Base-by-base conservation (phyloP, 1,140 invertebrate genomes). In the Drosophila asahinai region DNA sequence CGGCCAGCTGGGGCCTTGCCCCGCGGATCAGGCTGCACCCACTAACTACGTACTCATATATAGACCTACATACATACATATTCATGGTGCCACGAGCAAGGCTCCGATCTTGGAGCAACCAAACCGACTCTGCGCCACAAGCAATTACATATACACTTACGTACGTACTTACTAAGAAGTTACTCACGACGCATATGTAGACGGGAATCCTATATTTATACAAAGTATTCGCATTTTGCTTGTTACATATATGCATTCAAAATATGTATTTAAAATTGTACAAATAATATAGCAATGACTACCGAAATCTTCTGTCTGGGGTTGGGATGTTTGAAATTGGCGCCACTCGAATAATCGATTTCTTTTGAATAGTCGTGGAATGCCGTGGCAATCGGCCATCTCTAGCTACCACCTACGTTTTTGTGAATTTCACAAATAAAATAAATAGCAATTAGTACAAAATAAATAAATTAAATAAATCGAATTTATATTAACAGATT, bases 201-300 rank as follows among this genome's bases (percentile, higher is more conserved):
- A 70, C 48, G 66, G 65, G 68, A 81, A 89, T 89, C 84, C 84
- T 87, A 87, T 87, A 87, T 87, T 87, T 89, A 89, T 87, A 87
- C 67, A 87, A 87, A 61, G 63, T 87, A 89, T 89, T 81, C 86
- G 86, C 78, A 90, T 81, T 90, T 82, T 86, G 86, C 86, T 90
- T 90, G 86, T 90, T 90, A 90, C 89, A 80, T 55, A 90, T 89
- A 80, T 65, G 68, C 82, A 80, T 64, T 80, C 67, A 59, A 75
- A 59, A 75, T 84, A 87, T 78, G 75, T 89, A 90, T 81, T 83
- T 77, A 55, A 80, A 80, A 83, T 71, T 89, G 84, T 89, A 90
- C 75, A 89, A 89, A 90, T 71, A 36, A 36, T 76, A 84, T 52
- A 73, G 47, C 30, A 36, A 57, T 43, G n/a, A 47, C 62, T 71